phyloP scores from a whole-genome alignment of 2,797 vertebrate genomes.

The Melanotaenia maccullochi region DNA sequence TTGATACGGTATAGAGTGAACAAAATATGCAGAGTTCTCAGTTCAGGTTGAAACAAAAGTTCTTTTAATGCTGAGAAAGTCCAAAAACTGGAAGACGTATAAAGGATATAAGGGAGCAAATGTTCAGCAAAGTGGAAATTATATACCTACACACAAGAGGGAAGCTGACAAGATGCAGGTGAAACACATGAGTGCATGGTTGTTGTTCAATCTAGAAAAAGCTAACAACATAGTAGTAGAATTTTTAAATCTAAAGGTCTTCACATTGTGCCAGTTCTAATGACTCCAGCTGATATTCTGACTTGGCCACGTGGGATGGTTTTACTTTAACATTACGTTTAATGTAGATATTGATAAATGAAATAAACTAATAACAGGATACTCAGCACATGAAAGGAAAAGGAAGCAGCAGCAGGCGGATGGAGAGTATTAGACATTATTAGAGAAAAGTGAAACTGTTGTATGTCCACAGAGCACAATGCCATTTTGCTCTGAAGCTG shows the following conservation, averaged over 20 bases:
- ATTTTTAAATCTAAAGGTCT: not conserved
- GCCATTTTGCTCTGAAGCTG: constrained; percentile 38
- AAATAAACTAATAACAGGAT: too few species aligned
- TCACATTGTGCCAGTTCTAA: not conserved
- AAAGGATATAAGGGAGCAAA: too few species aligned
- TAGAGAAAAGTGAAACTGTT: not conserved
- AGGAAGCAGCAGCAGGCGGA: not conserved
- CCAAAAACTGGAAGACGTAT: too few species aligned
- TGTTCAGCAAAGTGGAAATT: too few species aligned
- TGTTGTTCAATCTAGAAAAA: not conserved
- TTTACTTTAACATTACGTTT: not conserved
- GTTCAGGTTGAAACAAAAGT: too few species aligned
- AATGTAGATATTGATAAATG: not conserved
- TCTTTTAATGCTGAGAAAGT: too few species aligned
- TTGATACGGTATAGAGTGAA: too few species aligned
- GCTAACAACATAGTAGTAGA: not conserved
- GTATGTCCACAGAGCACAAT: constrained; percentile 15
- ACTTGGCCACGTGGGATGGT: not conserved
- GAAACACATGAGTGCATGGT: too few species aligned
- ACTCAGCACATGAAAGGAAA: not conserved
- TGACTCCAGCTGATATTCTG: not conserved
- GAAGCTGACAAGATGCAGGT: too few species aligned
- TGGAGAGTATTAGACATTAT: not conserved
- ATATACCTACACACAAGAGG: too few species aligned
- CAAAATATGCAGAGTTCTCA: too few species aligned